These are phyloP conservation scores for Upupa epops DNA, from an alignment of 2,113 vertebrate genomes.

Conservation along the genomic window DNA sequence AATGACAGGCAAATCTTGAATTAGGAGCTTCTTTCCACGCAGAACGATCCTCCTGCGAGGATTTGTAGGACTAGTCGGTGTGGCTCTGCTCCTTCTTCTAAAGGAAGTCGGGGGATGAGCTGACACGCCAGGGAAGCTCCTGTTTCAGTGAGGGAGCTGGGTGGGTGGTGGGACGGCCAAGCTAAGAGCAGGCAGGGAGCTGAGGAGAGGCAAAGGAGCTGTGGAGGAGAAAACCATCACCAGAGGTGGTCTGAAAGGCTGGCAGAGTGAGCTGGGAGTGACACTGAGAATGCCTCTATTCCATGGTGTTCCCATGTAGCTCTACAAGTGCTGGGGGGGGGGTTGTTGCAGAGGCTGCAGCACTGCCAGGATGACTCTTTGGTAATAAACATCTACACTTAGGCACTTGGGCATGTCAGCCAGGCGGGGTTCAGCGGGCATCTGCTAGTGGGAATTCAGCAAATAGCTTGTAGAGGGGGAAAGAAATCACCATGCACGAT, in stretches of 20 bases:
- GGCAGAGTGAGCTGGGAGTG: neutral
- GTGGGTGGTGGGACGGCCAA: neutral
- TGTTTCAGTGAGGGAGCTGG: neutral
- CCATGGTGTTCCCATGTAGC: neutral
- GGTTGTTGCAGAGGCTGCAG: neutral
- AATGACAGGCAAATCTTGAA: neutral
- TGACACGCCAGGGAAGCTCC: neutral
- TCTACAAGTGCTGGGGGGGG: neutral
- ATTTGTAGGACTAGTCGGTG: neutral
- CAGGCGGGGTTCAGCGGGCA: neutral
- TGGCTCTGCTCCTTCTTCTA: neutral
- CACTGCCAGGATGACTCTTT: accelerated
- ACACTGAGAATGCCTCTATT: neutral
- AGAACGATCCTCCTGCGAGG: neutral
- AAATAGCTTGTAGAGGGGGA: neutral
- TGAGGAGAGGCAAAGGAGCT: neutral
- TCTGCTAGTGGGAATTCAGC: neutral
- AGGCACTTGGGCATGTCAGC: neutral
- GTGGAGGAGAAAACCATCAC: neutral
- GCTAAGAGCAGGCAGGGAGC: neutral
- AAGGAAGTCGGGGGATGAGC: neutral
- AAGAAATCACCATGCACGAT: neutral
- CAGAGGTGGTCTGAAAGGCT: neutral
- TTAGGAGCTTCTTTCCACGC: neutral
- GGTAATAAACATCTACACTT: neutral